Conservation (phyloP, 2,797 vertebrate species). For the Pogoniulus pusillus region DNA sequence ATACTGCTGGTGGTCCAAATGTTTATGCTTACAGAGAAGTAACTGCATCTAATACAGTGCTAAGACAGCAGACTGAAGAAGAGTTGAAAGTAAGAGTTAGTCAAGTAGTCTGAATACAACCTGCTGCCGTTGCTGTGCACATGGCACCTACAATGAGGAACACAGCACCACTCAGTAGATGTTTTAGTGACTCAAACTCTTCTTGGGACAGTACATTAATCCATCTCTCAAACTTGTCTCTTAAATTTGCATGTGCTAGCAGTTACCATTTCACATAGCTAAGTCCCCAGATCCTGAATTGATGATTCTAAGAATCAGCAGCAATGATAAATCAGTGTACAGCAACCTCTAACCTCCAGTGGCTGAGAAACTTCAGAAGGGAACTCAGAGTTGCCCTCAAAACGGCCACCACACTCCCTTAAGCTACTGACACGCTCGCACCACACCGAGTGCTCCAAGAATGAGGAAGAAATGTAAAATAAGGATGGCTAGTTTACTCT, state of each 20-base stretch:
- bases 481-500: not conserved
- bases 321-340: rapidly evolving
- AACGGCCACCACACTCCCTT: not conserved
- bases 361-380: not conserved
- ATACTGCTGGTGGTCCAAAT: not conserved
- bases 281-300: not conserved
- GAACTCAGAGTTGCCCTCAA: not conserved
- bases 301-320: not conserved
- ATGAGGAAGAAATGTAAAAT: not conserved
- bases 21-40: not conserved
- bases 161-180: not conserved
- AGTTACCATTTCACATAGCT: not conserved
- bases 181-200: not conserved
- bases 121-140: not conserved
- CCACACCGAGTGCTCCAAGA: rapidly evolving
- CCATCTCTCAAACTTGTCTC: not conserved
- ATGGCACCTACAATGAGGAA: not conserved
- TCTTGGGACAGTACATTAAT: not conserved
- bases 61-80: not conserved
- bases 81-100: not conserved
- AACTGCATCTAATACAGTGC: not conserved
- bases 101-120: not conserved
- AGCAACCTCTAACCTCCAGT: not conserved
- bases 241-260: not conserved
- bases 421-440: not conserved